Percentiles rank a stretch among this genome's conserved stretches.
phyloP scores from a whole-genome alignment of 2,888 invertebrate genomes.

The Cartodere bifasciata region DNA sequence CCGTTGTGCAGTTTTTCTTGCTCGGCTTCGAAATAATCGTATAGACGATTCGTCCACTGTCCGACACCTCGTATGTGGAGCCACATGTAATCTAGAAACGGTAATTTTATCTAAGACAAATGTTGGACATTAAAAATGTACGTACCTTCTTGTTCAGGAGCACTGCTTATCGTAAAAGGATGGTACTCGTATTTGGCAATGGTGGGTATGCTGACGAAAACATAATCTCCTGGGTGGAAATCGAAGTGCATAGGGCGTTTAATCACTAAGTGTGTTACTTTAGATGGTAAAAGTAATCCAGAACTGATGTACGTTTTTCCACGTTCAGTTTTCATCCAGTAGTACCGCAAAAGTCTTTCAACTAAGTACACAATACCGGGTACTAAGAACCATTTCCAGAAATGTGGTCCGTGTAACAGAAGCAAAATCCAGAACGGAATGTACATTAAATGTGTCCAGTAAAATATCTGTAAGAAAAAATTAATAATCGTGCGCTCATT shows the following conservation, averaged over 20 bases:
- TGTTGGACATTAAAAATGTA: neutral
- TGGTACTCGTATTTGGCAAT: conserved; percentile 95
- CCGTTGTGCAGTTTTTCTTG: conserved; percentile 61
- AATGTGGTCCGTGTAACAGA: conserved; percentile 80
- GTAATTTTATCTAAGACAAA: neutral
- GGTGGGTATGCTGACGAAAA: conserved; percentile 83
- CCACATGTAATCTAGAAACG: conserved; percentile 71
- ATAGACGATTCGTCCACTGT: conserved; percentile 84
- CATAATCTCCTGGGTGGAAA: conserved; percentile 87
- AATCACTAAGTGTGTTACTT: conserved; percentile 83
- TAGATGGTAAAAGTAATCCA: conserved; percentile 74
- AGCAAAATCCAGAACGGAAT: conserved; percentile 76
- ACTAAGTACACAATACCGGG: conserved; percentile 69
- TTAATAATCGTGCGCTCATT: no score
- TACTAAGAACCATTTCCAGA: conserved; percentile 88
- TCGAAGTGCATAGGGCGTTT: conserved; percentile 75
- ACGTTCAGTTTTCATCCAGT: conserved; percentile 54
- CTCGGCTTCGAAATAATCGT: conserved; percentile 73
- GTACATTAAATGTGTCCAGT: conserved; percentile 86
- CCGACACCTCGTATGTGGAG: conserved; percentile 87
- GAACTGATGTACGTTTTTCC: conserved; percentile 86
- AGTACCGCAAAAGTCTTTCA: conserved; percentile 56
- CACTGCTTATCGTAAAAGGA: conserved; percentile 92
- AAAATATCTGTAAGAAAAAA: conserved; percentile 67
- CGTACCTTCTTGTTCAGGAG: conserved; percentile 80